Percentiles rank a stretch among this genome's conserved stretches.
phyloP scores from a whole-genome alignment of 2,888 invertebrate genomes.

The Aspidiotus destructor region DNA sequence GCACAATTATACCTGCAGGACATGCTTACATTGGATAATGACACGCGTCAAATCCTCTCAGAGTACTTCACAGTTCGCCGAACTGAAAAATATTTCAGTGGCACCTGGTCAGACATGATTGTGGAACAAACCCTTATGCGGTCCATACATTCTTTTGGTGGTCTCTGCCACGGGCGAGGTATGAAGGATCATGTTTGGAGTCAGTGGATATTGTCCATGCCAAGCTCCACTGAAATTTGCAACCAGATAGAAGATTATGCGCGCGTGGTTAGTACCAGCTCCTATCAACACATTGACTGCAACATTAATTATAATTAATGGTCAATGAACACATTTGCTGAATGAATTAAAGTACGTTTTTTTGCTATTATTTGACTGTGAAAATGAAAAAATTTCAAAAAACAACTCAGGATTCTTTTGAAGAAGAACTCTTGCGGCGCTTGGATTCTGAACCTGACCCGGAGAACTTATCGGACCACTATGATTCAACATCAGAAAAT shows the following conservation, averaged over 20 bases:
- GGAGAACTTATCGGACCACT: no score
- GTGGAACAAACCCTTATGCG: slow-evolving; percentile 40
- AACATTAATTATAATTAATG: no score
- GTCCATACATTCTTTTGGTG: slow-evolving; percentile 38
- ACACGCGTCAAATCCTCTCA: slow-evolving; percentile 34
- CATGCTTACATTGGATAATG: slow-evolving; percentile 39
- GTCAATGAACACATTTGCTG: no score
- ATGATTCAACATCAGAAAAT: no score
- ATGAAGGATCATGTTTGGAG: slow-evolving; percentile 36
- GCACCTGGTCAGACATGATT: slow-evolving; percentile 36
- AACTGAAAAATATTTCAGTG: slow-evolving; percentile 33
- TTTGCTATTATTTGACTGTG: no score
- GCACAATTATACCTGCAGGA: slow-evolving; percentile 41
- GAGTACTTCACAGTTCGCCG: slow-evolving; percentile 34
- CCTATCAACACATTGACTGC: slow-evolving; percentile 40
- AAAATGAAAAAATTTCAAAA: no score
- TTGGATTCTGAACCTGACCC: no score
- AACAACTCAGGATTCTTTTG: no score
- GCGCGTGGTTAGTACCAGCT: slow-evolving; percentile 36
- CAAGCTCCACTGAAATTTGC: slow-evolving; percentile 37
- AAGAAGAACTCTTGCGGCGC: no score
- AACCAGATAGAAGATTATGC: neutral
- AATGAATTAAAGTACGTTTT: no score
- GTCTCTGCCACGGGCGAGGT: slow-evolving; percentile 39
- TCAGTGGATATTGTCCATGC: slow-evolving; percentile 36